These are phyloP conservation scores for Hyposoter didymator DNA, from an alignment of 2,888 invertebrate genomes.

Conservation along the genomic window DNA sequence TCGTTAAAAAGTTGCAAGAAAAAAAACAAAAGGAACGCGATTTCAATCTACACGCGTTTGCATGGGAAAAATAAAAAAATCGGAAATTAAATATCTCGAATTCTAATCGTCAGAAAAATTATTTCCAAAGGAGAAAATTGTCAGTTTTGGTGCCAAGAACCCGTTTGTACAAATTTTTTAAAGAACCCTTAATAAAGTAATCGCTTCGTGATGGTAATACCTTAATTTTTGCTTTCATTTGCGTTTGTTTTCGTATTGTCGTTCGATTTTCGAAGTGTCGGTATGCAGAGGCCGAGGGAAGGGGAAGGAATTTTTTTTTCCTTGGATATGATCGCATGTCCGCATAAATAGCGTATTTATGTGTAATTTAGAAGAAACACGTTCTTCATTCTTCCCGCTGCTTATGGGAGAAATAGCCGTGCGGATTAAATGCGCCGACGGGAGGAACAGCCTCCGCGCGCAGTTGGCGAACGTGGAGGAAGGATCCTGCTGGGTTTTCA, in stretches of 20 bases:
- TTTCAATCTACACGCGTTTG: no score
- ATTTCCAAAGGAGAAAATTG: no score
- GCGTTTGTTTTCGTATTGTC: not conserved
- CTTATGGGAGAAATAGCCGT: conserved; percentile 6
- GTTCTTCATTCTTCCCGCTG: conserved; percentile 53
- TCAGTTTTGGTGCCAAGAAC: no score
- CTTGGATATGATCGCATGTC: conserved; percentile 66
- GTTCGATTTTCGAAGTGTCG: not conserved
- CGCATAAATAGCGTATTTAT: conserved; percentile 72
- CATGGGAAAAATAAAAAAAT: no score
- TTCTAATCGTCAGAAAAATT: no score
- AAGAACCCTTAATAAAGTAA: no score
- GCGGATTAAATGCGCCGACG: conserved; percentile 66
- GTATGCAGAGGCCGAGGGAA: not conserved
- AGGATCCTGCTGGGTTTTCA: conserved; percentile 38
- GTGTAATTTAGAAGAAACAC: conserved; percentile 70
- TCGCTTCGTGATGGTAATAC: no score
- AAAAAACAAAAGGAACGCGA: no score
- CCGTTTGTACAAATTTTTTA: no score
- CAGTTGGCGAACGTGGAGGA: not conserved
- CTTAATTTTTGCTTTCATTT: not conserved
- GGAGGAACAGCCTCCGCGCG: conserved; percentile 14
- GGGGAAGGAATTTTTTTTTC: conserved; percentile 51
- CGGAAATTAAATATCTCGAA: no score
- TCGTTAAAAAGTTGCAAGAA: no score